Evolutionary conservation across 2,113 vertebrate species (phyloP), one percentile per base, ranked within the genome.

Genomic region (Engraulis encrasicolus): DNA sequence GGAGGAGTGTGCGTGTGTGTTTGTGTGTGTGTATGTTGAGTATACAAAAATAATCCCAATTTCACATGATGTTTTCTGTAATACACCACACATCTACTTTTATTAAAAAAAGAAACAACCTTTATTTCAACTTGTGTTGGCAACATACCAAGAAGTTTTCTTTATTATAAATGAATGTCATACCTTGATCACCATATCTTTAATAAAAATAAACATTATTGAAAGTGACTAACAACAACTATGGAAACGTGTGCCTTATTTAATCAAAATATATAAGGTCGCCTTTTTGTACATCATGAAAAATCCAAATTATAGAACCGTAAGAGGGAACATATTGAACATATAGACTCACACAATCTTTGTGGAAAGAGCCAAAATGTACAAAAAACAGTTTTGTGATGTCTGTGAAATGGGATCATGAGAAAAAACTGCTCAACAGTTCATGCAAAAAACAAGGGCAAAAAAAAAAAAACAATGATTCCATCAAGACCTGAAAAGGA

Each of bases 131-230:
- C 93, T 95, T 93, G 93, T 95, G 95, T 95, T 96, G 92, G 94
- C 94, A 96, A 95, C 96, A 96, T 96, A 96, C 86, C 95, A 97
- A 95, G 95, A 95, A 93, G 85, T 48, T 85, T 79, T 88, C 79
- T 85, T 90, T 89, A 93, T 95, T 96, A 96, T 94, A 97, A 97
- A 97, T 95, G 95, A 96, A 95, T 95, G 93, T 96, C 93, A 95
- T 94, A 95, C 93, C 94, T 96, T 96, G 94, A 95, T 95, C 96
- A 94, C 94, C 95, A 95, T 84, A 92, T 94, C 93, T 96, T 96
- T 95, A 95, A 97, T 96, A 97, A 98, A 97, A 98, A 97, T 97
- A 97, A 97, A 97, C 96, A 97, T 96, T 96, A 96, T 97, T 92
- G 93, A 95, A 96, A 94, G 95, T 95, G 95, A 95, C 91, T 95